These are phyloP conservation scores for Drosophila setifemur DNA, from an alignment of 1,140 invertebrate species.

Conservation along the genomic window DNA sequence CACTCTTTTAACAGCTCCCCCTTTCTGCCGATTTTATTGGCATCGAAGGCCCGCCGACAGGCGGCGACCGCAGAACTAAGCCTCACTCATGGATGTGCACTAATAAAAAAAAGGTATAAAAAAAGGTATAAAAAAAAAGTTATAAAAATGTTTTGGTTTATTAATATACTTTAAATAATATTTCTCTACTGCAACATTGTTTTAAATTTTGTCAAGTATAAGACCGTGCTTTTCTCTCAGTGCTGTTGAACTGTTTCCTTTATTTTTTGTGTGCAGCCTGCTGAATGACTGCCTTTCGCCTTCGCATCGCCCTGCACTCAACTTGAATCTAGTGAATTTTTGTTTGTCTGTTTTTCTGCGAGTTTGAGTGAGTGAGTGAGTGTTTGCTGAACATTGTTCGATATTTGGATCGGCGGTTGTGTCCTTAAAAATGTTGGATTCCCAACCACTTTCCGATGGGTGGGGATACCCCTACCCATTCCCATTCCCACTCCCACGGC, in stretches of 20 bases:
- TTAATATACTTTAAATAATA: too few relatives aligned
- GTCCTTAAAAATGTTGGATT: too few relatives aligned
- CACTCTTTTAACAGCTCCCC: not conserved
- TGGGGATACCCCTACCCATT: not conserved
- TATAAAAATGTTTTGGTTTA: too few relatives aligned
- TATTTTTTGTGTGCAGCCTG: slow-evolving; percentile 18
- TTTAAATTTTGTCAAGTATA: too few relatives aligned
- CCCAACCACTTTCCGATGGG: not conserved
- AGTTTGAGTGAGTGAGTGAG: slow-evolving; percentile 36
- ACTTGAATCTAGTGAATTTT: slow-evolving; percentile 60
- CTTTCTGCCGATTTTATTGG: slow-evolving; percentile 53
- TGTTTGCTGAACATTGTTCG: slow-evolving; percentile 79
- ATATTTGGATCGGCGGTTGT: slow-evolving; percentile 66
- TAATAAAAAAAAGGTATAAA: not conserved
- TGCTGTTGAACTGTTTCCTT: slow-evolving; percentile 12
- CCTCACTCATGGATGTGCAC: slow-evolving; percentile 15
- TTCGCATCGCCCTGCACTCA: slow-evolving; percentile 47
- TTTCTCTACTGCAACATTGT: too few relatives aligned
- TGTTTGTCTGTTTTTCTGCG: slow-evolving; percentile 38
- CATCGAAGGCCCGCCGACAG: slow-evolving; percentile 63
- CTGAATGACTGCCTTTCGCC: slow-evolving; percentile 23
- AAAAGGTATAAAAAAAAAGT: too few relatives aligned
- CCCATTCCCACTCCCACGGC: not conserved
- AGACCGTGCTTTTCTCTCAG: slow-evolving; percentile 9
- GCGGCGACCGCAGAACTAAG: slow-evolving; percentile 66